These are phyloP conservation scores for Drosophila mimetica DNA, from an alignment of 2,888 invertebrate species.

Conservation along the genomic window DNA sequence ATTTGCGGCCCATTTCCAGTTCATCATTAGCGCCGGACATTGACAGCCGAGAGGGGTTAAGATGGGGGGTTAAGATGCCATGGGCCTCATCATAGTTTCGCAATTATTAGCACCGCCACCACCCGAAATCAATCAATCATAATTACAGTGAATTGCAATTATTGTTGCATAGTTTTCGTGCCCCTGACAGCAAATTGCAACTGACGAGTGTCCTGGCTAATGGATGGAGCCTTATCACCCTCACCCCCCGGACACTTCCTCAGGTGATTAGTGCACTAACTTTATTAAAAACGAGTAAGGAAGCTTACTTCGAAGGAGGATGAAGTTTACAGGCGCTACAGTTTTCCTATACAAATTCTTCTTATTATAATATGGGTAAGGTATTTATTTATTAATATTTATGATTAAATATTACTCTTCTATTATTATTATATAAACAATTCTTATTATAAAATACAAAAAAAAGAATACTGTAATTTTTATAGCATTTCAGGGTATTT, in stretches of 20 bases:
- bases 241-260: neutral
- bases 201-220: slow-evolving; percentile 55
- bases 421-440: too few relatives aligned
- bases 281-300: neutral
- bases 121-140: slow-evolving; percentile 67
- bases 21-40: slow-evolving; percentile 76
- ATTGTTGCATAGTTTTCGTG: slow-evolving; percentile 68
- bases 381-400: too few relatives aligned
- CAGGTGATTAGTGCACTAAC: slow-evolving; percentile 16
- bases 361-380: too few relatives aligned
- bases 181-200: slow-evolving; percentile 56
- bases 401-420: too few relatives aligned
- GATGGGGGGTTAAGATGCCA: neutral
- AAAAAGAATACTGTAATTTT: too few relatives aligned
- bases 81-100: slow-evolving; percentile 68
- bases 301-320: too few relatives aligned
- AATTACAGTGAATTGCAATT: slow-evolving; percentile 79
- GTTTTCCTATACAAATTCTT: too few relatives aligned
- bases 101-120: slow-evolving; percentile 52
- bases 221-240: slow-evolving; percentile 11
- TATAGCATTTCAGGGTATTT: too few relatives aligned
- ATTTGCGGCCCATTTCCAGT: slow-evolving; percentile 68
- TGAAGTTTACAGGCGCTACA: too few relatives aligned
- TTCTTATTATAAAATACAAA: too few relatives aligned
- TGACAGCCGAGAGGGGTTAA: slow-evolving; percentile 54